Evolutionary conservation across 2,113 vertebrate genomes (phyloP).

Genomic region (Scopus umbretta): DNA sequence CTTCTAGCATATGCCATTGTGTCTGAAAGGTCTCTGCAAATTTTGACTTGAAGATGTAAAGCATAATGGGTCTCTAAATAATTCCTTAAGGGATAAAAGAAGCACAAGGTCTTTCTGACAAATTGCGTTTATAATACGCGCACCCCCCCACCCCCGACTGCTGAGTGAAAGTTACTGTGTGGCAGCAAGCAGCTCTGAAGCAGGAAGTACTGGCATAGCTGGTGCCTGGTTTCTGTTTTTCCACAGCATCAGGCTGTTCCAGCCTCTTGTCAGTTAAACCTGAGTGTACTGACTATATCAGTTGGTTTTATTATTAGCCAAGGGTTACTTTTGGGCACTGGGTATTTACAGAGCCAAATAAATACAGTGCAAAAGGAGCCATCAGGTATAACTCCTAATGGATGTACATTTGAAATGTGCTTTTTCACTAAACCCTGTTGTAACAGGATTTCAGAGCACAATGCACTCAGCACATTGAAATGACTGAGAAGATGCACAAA

Average conservation of each 20-base stretch:
- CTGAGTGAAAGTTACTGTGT: background rate
- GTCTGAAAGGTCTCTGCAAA: background rate
- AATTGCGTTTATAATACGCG: background rate
- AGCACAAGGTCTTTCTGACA: background rate
- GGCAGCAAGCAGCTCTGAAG: background rate
- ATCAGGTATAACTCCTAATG: background rate
- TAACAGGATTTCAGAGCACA: background rate
- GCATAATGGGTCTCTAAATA: background rate
- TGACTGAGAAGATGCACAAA: background rate
- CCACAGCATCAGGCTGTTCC: constrained; percentile 1
- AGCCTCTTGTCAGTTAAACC: background rate
- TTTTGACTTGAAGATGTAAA: background rate
- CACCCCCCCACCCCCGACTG: background rate
- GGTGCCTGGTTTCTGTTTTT: constrained; percentile 33
- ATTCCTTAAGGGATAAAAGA: background rate
- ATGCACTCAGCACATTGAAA: background rate
- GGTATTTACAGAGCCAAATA: background rate
- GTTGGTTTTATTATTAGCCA: constrained; percentile 21
- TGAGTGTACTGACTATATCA: constrained; percentile 1
- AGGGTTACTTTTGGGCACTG: constrained; percentile 20
- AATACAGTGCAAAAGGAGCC: background rate
- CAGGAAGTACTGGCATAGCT: background rate
- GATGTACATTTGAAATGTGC: background rate
- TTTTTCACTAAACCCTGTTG: background rate
- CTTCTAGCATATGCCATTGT: background rate